Conservation (phyloP, 2,113 vertebrate genomes). For the Agapornis roseicollis region DNA sequence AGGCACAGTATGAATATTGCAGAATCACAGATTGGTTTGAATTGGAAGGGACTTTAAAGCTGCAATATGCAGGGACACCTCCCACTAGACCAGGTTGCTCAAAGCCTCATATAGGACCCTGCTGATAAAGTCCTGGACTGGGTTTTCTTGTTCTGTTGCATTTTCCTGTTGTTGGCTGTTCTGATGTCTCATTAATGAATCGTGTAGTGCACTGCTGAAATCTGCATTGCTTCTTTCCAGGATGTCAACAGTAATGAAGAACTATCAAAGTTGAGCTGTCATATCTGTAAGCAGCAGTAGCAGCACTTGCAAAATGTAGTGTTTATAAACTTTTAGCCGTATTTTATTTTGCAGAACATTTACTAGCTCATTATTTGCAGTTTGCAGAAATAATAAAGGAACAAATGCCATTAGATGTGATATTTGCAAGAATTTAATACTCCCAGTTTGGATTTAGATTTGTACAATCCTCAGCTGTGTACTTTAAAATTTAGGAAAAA, state of each 20-base stretch:
- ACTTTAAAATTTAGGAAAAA: not conserved
- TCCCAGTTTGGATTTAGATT: not conserved
- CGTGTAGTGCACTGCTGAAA: not conserved
- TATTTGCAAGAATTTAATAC: not conserved
- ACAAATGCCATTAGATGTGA: not conserved
- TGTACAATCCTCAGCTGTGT: not conserved
- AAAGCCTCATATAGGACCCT: not conserved
- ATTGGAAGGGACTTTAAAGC: not conserved
- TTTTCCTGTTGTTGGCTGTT: not conserved
- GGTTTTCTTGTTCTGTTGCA: not conserved
- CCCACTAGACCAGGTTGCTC: not conserved
- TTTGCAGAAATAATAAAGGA: not conserved
- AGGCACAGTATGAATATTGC: not conserved
- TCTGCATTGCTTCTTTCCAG: not conserved
- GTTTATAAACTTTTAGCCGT: not conserved
- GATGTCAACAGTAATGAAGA: not conserved
- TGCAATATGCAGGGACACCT: not conserved
- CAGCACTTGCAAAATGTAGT: not conserved
- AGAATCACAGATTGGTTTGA: not conserved
- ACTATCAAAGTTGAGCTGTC: not conserved
- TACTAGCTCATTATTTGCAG: not conserved
- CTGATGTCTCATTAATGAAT: not conserved
- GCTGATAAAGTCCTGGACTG: not conserved
- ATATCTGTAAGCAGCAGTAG: not conserved
- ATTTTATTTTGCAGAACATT: not conserved